Evolutionary conservation across 1,140 invertebrate genomes (phyloP).

Genomic region (Drosophila rhopaloa): DNA sequence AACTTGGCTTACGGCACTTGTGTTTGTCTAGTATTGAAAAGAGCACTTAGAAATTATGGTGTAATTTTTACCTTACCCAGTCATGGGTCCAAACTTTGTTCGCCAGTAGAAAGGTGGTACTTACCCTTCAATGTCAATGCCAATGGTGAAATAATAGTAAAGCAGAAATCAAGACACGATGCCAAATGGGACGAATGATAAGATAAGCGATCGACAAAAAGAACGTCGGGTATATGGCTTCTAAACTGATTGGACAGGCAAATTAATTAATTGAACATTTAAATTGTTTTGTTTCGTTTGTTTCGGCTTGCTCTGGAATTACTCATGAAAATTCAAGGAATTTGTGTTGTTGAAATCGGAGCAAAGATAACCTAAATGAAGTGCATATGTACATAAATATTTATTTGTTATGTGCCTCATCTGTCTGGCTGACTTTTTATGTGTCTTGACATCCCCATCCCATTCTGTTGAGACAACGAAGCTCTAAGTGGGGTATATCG

Average conservation of each 20-base stretch:
- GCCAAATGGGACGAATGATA: constrained; percentile 30
- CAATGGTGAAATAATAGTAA: constrained; percentile 9
- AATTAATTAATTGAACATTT: constrained; percentile 47
- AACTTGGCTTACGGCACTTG: no score
- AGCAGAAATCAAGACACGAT: constrained; percentile 8
- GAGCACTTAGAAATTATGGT: no score
- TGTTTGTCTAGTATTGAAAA: no score
- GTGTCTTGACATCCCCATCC: constrained; percentile 2
- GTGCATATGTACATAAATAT: constrained; percentile 42
- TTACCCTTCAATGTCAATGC: constrained; percentile 14
- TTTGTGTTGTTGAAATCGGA: constrained; percentile 23
- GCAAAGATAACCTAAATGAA: constrained; percentile 49
- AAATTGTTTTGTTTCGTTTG: constrained; percentile 51
- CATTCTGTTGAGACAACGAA: constrained; percentile 26
- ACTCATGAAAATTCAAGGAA: constrained; percentile 30
- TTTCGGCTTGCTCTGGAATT: constrained; percentile 22
- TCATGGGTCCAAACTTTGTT: background rate
- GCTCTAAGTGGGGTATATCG: constrained; percentile 23
- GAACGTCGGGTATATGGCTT: constrained; percentile 3
- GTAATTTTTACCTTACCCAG: background rate
- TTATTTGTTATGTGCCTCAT: constrained; percentile 38
- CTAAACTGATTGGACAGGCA: constrained; percentile 46
- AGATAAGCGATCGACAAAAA: constrained; percentile 31
- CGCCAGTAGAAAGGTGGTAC: background rate
- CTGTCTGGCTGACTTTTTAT: constrained; percentile 27